Evolutionary conservation across 2,888 invertebrate genomes (phyloP).

Genomic region (Malthinus flaveolus): DNA sequence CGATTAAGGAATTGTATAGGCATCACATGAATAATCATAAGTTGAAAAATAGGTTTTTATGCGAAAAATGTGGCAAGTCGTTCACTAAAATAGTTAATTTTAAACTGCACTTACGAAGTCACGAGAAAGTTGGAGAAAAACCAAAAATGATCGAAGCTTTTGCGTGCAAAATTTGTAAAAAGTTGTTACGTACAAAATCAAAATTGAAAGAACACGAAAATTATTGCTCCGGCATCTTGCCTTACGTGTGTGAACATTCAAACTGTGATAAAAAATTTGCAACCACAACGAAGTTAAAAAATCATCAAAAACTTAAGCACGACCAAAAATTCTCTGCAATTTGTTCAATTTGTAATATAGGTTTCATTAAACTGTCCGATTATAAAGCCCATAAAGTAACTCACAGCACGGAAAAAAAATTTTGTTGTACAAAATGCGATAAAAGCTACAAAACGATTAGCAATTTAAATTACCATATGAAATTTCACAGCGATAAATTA

Average conservation of each 20-base stretch:
- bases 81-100: slow-evolving; percentile 38
- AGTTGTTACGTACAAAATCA: slow-evolving; percentile 46
- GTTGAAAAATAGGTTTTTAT: slow-evolving; percentile 40
- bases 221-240: slow-evolving; percentile 47
- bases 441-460: slow-evolving; percentile 52
- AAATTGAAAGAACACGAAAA: slow-evolving; percentile 50
- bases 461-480: slow-evolving; percentile 53
- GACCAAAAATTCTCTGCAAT: slow-evolving; percentile 51
- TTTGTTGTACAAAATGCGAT: slow-evolving; percentile 47
- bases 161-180: slow-evolving; percentile 46
- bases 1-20: slow-evolving; percentile 40
- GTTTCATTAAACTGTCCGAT: slow-evolving; percentile 50
- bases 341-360: slow-evolving; percentile 52
- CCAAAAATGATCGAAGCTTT: slow-evolving; percentile 39
- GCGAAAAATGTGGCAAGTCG: slow-evolving; percentile 48
- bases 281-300: slow-evolving; percentile 48
- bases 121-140: slow-evolving; percentile 28
- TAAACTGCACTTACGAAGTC: slow-evolving; percentile 32
- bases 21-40: slow-evolving; percentile 46
- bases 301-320: slow-evolving; percentile 49
- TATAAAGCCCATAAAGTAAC: slow-evolving; percentile 51
- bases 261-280: slow-evolving; percentile 50
- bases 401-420: slow-evolving; percentile 52
- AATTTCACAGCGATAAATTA: slow-evolving; percentile 45
- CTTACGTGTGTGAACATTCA: slow-evolving; percentile 44